These are phyloP conservation scores for Prochilodus magdalenae DNA, from an alignment of 2,113 vertebrate species.

Conservation along the genomic window DNA sequence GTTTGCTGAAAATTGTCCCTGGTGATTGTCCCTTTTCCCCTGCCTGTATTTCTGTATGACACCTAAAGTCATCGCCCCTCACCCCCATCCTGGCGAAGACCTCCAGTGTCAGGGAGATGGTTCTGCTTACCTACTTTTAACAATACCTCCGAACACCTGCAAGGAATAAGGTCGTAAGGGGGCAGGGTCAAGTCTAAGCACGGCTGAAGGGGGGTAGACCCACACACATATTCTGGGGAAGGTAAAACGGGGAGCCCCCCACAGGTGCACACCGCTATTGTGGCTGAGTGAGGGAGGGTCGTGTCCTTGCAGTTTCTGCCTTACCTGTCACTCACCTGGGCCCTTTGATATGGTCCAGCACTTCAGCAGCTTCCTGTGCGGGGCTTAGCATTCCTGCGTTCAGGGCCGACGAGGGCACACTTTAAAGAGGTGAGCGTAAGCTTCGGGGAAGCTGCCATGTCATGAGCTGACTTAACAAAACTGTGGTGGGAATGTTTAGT, in stretches of 20 bases:
- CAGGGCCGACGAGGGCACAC: conserved; percentile 33
- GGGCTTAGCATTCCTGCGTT: conserved; percentile 54
- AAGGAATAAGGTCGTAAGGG: conserved; percentile 35
- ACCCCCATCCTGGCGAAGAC: conserved; percentile 46
- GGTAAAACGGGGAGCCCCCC: conserved; percentile 4
- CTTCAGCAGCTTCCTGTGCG: conserved; percentile 53
- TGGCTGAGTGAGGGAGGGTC: conserved; percentile 40
- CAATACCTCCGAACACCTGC: conserved; percentile 56
- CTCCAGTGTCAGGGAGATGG: conserved; percentile 42
- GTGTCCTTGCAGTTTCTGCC: conserved; percentile 31
- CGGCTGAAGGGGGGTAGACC: background rate
- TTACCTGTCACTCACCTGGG: conserved; percentile 60
- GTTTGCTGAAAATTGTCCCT: background rate
- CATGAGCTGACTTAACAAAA: conserved; percentile 43
- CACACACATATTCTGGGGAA: conserved; percentile 17
- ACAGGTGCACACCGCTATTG: conserved; percentile 52
- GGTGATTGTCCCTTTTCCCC: conserved; percentile 8
- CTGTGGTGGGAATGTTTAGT: conserved; percentile 38
- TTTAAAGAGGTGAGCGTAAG: conserved; percentile 40
- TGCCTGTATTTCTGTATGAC: conserved; percentile 25
- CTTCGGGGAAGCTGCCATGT: conserved; percentile 23
- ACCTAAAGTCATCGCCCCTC: conserved; percentile 36
- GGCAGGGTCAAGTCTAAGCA: conserved; percentile 57
- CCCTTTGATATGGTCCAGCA: conserved; percentile 52
- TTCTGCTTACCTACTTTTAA: conserved; percentile 54